phyloP scores from a whole-genome alignment of 2,888 invertebrate species.

The Pseudanteris insignis region DNA sequence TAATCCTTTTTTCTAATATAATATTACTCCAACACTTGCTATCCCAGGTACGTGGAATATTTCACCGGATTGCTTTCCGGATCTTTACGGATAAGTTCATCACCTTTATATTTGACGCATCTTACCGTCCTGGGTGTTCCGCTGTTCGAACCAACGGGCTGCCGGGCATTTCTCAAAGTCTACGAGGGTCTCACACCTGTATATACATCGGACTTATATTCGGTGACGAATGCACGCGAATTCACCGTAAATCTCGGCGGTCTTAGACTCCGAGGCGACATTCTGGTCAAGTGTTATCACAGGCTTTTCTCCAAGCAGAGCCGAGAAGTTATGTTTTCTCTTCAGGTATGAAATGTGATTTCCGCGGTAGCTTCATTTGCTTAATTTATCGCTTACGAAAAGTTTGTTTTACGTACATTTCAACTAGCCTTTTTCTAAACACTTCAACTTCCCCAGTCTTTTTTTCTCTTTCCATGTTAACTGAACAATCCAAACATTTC shows the following conservation, averaged over 20 bases:
- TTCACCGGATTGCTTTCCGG: slow-evolving; percentile 91
- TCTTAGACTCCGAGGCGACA: slow-evolving; percentile 84
- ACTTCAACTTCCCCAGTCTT: too few relatives aligned
- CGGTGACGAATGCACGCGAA: slow-evolving; percentile 71
- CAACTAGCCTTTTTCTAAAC: too few relatives aligned
- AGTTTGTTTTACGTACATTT: too few relatives aligned
- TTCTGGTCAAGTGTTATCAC: slow-evolving; percentile 90
- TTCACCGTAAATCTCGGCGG: slow-evolving; percentile 77
- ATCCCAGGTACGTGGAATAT: slow-evolving; percentile 86
- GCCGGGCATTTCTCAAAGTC: slow-evolving; percentile 81
- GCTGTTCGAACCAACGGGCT: slow-evolving; percentile 74
- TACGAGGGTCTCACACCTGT: slow-evolving; percentile 92
- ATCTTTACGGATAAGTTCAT: slow-evolving; percentile 86
- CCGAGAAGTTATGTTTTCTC: slow-evolving; percentile 63
- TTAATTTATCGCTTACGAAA: too few relatives aligned
- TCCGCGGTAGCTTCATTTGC: slow-evolving; percentile 1
- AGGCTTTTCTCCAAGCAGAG: slow-evolving; percentile 68
- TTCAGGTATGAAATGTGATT: slow-evolving; percentile 57
- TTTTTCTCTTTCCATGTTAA: too few relatives aligned
- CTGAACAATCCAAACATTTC: too few relatives aligned
- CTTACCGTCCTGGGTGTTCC: slow-evolving; percentile 88
- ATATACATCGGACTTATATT: slow-evolving; percentile 77
- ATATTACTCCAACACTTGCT: too few relatives aligned
- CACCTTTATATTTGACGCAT: slow-evolving; percentile 86
- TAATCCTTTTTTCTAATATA: too few relatives aligned